Conservation (phyloP, 2,888 invertebrate species). For the Phania funesta region DNA sequence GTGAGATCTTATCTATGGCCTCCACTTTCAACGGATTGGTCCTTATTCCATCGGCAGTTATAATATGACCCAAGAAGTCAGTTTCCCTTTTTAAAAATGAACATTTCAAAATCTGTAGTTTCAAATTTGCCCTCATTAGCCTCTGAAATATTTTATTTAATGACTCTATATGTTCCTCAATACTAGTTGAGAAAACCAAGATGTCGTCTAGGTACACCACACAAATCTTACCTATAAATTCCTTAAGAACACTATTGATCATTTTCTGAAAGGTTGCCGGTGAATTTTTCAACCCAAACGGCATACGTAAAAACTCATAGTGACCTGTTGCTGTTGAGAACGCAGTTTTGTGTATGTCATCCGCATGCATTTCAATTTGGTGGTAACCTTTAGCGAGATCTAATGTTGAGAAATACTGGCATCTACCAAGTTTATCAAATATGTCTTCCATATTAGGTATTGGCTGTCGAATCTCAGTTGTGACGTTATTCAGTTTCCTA, state of each 20-base stretch:
- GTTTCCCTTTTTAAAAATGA: slow-evolving; percentile 1
- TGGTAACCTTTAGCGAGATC: slow-evolving; percentile 4
- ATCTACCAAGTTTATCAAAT: slow-evolving; percentile 15
- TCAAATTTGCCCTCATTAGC: too few relatives aligned
- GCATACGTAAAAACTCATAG: slow-evolving; percentile 35
- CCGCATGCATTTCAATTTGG: slow-evolving; percentile 17
- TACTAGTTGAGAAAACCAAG: too few relatives aligned
- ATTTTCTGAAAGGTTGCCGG: too few relatives aligned
- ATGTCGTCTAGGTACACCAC: too few relatives aligned
- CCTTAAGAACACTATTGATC: too few relatives aligned
- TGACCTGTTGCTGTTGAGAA: slow-evolving; percentile 26
- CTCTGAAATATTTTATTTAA: too few relatives aligned
- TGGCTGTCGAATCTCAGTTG: background rate
- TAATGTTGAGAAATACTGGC: slow-evolving; percentile 7
- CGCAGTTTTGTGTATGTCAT: too few relatives aligned
- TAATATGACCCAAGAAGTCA: slow-evolving; percentile 6
- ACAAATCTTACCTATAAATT: too few relatives aligned
- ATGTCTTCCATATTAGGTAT: slow-evolving; percentile 8
- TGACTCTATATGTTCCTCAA: too few relatives aligned
- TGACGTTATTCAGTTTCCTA: background rate
- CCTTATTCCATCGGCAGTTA: background rate
- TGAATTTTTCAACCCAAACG: too few relatives aligned
- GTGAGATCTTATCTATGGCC: background rate
- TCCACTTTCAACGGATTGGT: background rate
- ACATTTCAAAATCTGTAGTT: background rate